These are phyloP conservation scores for Paracyclopina nana DNA, from an alignment of 1,140 invertebrate species.

Conservation along the genomic window DNA sequence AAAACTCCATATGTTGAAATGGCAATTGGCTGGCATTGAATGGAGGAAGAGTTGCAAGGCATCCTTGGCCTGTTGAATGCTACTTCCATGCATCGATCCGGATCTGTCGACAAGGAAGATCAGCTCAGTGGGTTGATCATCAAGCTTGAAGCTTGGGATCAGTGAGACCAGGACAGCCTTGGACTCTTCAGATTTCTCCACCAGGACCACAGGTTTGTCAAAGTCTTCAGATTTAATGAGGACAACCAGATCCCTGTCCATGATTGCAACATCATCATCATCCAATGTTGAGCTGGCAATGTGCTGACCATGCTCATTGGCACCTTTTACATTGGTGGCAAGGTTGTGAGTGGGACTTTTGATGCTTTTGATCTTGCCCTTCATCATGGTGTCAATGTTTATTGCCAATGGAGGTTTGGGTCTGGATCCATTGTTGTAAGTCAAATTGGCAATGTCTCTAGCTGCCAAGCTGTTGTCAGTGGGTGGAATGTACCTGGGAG, in stretches of 20 bases:
- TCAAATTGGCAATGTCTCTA: conserved; percentile 19
- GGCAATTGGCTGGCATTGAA: conserved; percentile 20
- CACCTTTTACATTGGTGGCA: conserved; percentile 12
- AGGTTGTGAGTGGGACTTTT: conserved; percentile 12
- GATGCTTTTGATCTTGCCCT: neutral
- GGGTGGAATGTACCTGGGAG: conserved; percentile 22
- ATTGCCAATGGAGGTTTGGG: conserved; percentile 8
- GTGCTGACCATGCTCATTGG: conserved; percentile 8
- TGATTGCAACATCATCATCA: conserved; percentile 21
- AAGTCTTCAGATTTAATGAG: conserved; percentile 18
- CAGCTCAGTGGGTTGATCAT: conserved; percentile 22
- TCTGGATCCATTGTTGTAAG: conserved; percentile 17
- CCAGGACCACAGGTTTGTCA: conserved; percentile 15
- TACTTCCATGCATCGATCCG: conserved; percentile 24
- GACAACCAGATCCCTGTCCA: conserved; percentile 22
- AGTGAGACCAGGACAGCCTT: conserved; percentile 20
- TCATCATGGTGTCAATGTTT: conserved; percentile 2
- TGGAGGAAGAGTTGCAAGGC: conserved; percentile 23
- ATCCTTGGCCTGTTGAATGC: conserved; percentile 23
- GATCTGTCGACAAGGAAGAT: conserved; percentile 24
- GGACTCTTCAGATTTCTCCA: conserved; percentile 1
- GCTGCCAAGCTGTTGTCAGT: conserved; percentile 18
- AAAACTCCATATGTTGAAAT: conserved; percentile 22
- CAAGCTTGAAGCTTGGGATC: conserved; percentile 21
- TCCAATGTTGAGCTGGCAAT: conserved; percentile 17